These are phyloP conservation scores for Microtus obscurus DNA, from an alignment of 2,797 vertebrate genomes.

Conservation along the genomic window DNA sequence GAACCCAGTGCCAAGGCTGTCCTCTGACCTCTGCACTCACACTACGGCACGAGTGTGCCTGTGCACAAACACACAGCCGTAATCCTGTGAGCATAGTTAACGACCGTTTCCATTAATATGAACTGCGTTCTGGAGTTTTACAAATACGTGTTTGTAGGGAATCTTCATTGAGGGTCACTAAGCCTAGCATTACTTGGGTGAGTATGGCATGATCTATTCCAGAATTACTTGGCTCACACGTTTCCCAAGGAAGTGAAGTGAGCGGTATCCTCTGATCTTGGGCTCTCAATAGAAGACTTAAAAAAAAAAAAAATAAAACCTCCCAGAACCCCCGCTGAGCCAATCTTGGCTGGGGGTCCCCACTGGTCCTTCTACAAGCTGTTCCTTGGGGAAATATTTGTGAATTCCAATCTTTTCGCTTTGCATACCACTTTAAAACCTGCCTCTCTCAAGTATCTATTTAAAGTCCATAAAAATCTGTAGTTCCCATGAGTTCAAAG, in stretches of 20 bases:
- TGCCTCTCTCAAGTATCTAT: slow-evolving; percentile 56
- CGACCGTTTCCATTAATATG: neutral
- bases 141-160: neutral
- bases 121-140: neutral
- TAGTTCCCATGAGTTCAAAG: neutral
- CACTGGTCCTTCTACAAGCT: slow-evolving; percentile 51
- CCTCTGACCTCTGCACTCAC: neutral
- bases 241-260: neutral
- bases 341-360: neutral
- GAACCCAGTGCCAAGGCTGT: neutral
- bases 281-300: neutral
- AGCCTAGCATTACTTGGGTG: neutral
- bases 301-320: neutral
- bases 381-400: slow-evolving; percentile 65
- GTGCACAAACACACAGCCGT: neutral
- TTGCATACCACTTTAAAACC: slow-evolving; percentile 56
- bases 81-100: neutral
- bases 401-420: slow-evolving; percentile 71
- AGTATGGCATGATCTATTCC: neutral
- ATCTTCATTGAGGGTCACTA: neutral
- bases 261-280: neutral
- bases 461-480: slow-evolving; percentile 56
- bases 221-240: slow-evolving; percentile 19
- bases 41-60: neutral
- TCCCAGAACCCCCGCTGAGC: neutral